Evolutionary conservation across 2,888 invertebrate genomes (phyloP).

Genomic region (Ophioninae sp.): DNA sequence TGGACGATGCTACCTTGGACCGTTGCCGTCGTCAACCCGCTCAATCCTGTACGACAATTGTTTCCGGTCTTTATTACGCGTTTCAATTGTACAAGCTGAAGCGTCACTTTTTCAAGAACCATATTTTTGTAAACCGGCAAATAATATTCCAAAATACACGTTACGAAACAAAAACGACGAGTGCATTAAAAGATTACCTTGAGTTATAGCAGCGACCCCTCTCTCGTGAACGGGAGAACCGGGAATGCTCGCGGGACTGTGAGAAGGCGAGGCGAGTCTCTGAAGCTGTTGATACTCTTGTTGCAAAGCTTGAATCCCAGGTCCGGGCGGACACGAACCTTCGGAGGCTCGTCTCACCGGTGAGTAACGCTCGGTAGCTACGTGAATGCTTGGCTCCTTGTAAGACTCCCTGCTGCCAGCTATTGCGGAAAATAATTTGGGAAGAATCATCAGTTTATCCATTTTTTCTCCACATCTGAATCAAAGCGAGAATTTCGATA

Average conservation of each 20-base stretch:
- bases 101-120: too few relatives aligned
- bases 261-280: slow-evolving; percentile 82
- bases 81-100: background rate
- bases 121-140: too few relatives aligned
- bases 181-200: slow-evolving; percentile 78
- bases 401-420: slow-evolving; percentile 83
- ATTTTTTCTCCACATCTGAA: background rate
- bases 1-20: slow-evolving; percentile 87
- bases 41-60: slow-evolving; percentile 85
- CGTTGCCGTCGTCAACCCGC: slow-evolving; percentile 87
- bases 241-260: slow-evolving; percentile 80
- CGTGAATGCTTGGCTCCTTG: slow-evolving; percentile 83
- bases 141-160: too few relatives aligned
- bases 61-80: background rate
- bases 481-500: background rate
- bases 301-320: slow-evolving; percentile 85
- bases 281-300: slow-evolving; percentile 92
- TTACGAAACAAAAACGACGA: too few relatives aligned
- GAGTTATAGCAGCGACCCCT: slow-evolving; percentile 83
- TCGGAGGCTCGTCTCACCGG: slow-evolving; percentile 95
- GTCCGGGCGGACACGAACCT: slow-evolving; percentile 85
- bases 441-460: slow-evolving; percentile 19
- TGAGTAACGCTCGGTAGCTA: slow-evolving; percentile 89
- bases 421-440: slow-evolving; percentile 47
- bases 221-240: slow-evolving; percentile 79